Evolutionary conservation across 2,888 invertebrate genomes (phyloP).

Genomic region (Acleris literana): DNA sequence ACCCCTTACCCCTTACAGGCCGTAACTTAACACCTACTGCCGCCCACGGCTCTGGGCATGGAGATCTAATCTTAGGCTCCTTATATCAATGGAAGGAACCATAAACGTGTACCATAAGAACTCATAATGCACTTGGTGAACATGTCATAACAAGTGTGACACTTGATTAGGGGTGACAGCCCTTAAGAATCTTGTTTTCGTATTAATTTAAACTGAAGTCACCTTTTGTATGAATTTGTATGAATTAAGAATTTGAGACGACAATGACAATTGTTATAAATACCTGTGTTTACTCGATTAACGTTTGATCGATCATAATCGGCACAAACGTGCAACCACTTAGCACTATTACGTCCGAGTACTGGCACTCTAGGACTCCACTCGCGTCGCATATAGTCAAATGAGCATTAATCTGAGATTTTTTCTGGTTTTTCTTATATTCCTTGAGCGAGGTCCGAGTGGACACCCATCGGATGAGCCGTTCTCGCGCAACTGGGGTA

Average conservation of each 20-base stretch:
- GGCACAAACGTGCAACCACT: constrained; percentile 1
- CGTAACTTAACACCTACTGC: constrained; percentile 63
- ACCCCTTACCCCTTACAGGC: constrained; percentile 44
- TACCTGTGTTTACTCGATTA: constrained; percentile 16
- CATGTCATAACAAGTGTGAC: too few relatives aligned
- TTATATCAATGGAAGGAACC: constrained; percentile 30
- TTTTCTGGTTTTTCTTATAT: constrained; percentile 6
- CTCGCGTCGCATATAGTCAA: neutral
- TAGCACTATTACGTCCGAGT: constrained; percentile 21
- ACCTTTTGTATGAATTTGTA: too few relatives aligned
- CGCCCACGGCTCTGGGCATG: constrained; percentile 65
- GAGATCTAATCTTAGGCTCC: constrained; percentile 49
- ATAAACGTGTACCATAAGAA: neutral
- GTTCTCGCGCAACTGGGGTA: constrained; percentile 53
- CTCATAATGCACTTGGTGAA: neutral
- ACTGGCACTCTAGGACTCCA: constrained; percentile 4
- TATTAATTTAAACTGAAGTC: too few relatives aligned
- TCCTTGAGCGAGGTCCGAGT: neutral
- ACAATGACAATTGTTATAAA: neutral
- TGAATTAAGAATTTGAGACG: too few relatives aligned
- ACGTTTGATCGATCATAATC: constrained; percentile 13
- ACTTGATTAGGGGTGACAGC: too few relatives aligned
- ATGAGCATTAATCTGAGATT: neutral
- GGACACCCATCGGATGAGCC: constrained; percentile 44
- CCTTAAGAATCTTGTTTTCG: too few relatives aligned